A percentile compares a stretch with the other conserved stretches of the same genome.
phyloP scores from a whole-genome alignment of 2,888 invertebrate genomes.

The Alsophila aescularia region DNA sequence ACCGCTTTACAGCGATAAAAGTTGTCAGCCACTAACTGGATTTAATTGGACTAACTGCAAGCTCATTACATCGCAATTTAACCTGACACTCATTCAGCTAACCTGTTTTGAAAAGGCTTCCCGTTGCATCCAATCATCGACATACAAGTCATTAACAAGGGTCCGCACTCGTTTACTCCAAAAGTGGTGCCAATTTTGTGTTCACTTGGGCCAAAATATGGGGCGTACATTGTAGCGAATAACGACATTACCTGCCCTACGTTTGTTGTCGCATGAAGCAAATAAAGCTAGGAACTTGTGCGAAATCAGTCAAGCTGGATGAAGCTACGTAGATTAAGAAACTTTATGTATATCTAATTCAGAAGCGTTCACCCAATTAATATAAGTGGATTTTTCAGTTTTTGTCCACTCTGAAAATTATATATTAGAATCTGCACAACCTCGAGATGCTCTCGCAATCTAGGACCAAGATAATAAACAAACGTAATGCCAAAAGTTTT shows the following conservation, averaged over 20 bases:
- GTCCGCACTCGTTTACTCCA: constrained; percentile 37
- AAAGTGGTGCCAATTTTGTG: constrained; percentile 58
- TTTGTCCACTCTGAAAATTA: too few species aligned
- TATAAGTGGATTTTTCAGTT: too few species aligned
- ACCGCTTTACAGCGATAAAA: constrained; percentile 31
- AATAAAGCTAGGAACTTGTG: constrained; percentile 2
- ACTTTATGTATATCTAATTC: too few species aligned
- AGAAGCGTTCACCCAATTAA: too few species aligned
- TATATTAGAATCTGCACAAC: too few species aligned
- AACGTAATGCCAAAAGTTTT: too few species aligned
- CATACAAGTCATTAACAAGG: constrained; percentile 35
- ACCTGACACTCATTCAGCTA: constrained; percentile 36
- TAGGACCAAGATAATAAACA: too few species aligned
- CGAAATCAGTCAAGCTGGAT: not conserved
- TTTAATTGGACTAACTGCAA: constrained; percentile 38
- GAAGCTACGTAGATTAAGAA: not conserved
- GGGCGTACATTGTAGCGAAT: constrained; percentile 45
- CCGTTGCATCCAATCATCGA: constrained; percentile 20
- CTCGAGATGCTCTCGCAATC: too few species aligned
- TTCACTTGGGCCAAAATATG: constrained; percentile 45
- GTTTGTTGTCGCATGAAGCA: constrained; percentile 48
- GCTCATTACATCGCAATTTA: constrained; percentile 46
- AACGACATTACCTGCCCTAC: constrained; percentile 48
- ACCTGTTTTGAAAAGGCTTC: constrained; percentile 36
- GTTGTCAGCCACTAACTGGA: constrained; percentile 45